Conservation (phyloP, 2,797 vertebrate species). For the Manis pentadactyla region DNA sequence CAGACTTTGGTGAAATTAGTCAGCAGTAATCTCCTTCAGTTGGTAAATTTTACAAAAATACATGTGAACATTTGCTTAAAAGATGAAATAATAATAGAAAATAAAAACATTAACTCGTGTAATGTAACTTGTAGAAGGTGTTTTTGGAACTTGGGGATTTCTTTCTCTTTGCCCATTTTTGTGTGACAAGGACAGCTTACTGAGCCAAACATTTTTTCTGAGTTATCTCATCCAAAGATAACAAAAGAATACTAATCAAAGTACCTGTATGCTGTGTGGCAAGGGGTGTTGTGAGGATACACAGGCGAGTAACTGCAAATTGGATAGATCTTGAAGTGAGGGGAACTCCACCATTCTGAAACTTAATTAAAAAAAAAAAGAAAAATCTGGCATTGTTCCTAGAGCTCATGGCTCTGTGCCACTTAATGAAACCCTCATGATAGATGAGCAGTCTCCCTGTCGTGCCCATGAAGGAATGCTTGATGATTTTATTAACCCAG, state of each 20-base stretch:
- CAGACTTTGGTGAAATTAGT: not conserved
- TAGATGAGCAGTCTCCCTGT: not conserved
- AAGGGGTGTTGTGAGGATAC: not conserved
- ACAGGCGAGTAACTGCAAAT: not conserved
- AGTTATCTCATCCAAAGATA: not conserved
- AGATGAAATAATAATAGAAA: not conserved
- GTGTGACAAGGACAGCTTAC: not conserved
- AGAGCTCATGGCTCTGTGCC: not conserved
- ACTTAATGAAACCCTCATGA: slow-evolving; percentile 24
- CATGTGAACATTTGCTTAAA: not conserved
- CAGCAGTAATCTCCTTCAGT: not conserved
- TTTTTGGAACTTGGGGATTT: not conserved
- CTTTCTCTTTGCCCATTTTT: not conserved
- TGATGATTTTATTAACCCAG: slow-evolving; percentile 51
- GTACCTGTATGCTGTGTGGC: not conserved
- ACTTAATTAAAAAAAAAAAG: not conserved
- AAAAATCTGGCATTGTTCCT: slow-evolving; percentile 3
- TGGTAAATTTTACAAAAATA: not conserved
- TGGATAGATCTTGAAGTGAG: not conserved
- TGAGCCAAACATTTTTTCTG: not conserved
- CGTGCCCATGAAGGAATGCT: not conserved
- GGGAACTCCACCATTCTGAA: not conserved
- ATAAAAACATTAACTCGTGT: not conserved
- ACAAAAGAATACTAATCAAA: not conserved
- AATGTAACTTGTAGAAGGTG: not conserved